phyloP scores from a whole-genome alignment of 2,113 vertebrate species.

The Hemiprocne comata region DNA sequence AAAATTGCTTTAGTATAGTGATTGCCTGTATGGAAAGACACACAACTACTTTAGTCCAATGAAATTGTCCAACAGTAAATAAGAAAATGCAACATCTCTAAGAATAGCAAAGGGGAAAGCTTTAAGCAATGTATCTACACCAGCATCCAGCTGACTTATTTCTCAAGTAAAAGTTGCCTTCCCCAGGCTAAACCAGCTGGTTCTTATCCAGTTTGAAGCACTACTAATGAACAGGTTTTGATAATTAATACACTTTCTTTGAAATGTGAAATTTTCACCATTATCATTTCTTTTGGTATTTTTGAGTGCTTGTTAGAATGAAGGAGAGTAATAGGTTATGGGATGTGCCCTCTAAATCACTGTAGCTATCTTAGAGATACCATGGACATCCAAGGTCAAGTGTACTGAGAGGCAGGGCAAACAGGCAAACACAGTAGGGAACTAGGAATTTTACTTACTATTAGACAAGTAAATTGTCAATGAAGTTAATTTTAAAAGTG shows the following conservation, averaged over 20 bases:
- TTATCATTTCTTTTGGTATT: constrained; percentile 73
- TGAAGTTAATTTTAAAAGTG: neutral
- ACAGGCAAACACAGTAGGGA: accelerated
- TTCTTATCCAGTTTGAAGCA: constrained; percentile 66
- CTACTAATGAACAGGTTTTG: constrained; percentile 73
- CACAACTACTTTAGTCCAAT: neutral
- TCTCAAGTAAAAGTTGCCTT: constrained; percentile 28
- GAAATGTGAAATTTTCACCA: constrained; percentile 74
- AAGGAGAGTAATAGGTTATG: constrained; percentile 2
- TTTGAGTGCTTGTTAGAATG: constrained; percentile 69
- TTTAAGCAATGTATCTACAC: neutral
- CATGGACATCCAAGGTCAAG: constrained; percentile 14
- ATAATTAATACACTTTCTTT: constrained; percentile 73
- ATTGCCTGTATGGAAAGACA: neutral
- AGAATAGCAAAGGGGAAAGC: neutral
- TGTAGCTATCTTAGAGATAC: constrained; percentile 16
- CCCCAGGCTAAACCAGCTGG: constrained; percentile 65
- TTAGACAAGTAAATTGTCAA: neutral
- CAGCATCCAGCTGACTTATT: neutral
- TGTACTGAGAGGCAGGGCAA: neutral
- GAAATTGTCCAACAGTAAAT: neutral
- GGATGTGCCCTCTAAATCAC: constrained; percentile 34
- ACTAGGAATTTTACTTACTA: neutral
- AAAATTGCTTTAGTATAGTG: neutral
- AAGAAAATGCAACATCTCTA: neutral